Percentiles rank a stretch among this genome's conserved stretches.
Conservation (phyloP, 2,113 vertebrate genomes). For the Colinus virginianus region DNA sequence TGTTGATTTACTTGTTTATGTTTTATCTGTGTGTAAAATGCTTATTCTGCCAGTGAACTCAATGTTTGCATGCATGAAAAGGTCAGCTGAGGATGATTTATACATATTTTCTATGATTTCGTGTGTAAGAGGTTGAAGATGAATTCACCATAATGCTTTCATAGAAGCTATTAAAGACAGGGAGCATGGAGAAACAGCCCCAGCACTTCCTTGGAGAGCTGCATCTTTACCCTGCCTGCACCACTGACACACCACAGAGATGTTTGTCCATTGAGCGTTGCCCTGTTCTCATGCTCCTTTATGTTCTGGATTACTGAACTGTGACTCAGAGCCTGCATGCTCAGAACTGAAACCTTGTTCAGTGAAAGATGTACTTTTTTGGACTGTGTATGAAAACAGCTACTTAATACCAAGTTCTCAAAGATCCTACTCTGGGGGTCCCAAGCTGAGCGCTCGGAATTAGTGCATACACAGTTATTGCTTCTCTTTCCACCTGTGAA, state of each 20-base stretch:
- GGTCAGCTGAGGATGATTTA: background rate
- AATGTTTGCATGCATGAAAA: background rate
- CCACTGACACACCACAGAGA: accelerated
- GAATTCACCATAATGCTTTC: background rate
- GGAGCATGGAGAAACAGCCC: background rate
- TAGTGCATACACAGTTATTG: background rate
- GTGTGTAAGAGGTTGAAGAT: background rate
- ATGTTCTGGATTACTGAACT: background rate
- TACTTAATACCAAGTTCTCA: background rate
- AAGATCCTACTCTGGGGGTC: background rate
- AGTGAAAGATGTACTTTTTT: background rate
- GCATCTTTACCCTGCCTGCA: background rate
- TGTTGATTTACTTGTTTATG: background rate
- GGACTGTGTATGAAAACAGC: background rate
- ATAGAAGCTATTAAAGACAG: background rate
- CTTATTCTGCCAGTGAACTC: background rate
- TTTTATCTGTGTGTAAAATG: background rate
- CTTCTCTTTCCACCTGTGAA: background rate
- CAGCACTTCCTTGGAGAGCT: background rate
- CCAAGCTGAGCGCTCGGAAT: background rate
- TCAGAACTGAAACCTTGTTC: background rate
- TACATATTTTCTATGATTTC: background rate
- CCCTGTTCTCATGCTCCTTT: background rate
- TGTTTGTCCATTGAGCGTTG: background rate
- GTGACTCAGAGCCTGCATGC: background rate